Base-by-base conservation (phyloP, 2,888 invertebrate species). In the Palloptera scutellata region DNA sequence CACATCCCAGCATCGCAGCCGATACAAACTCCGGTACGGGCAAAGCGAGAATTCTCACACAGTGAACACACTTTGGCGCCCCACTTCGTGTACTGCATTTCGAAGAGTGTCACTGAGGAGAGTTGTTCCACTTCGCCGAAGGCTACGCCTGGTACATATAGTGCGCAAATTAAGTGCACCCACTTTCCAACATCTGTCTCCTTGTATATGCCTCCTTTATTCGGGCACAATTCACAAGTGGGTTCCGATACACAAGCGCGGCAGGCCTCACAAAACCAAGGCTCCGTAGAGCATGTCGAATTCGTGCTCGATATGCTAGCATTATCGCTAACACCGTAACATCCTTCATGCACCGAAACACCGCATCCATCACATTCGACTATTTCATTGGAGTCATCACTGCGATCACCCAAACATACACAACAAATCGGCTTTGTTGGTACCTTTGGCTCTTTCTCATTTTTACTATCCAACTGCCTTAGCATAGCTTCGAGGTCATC, bases 241-340 rank as follows among this genome's bases (percentile, higher is more conserved):
- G 97, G 97, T 82, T 93, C 92, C 13, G 88, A 89, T 13, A 94
- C 91, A 0, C 95, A 96, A 19, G 96, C 96, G 77, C 94, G 92
- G 81, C 99, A 99, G 6, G 98, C 95, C 84, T 99, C 98, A 87
- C 99, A 99, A 85, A 99, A 99, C 99, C 99, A 99, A 0, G 98
- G 98, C 73, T 98, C 98, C 0, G 97, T 98, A 41, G 97, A 96
- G 64, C 96, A 95, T 0, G 96, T 92, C 13, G 97, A 97, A 72
- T 94, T 94, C 40, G 96, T 95, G 80, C 97, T 97, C 6, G 95
- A 94, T 71, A 95, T 90, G 85, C 95, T 96, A 52, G 92, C 92
- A 55, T 92, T 91, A 82, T 98, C 97, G 55, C 94, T 94, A 51
- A 97, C 93, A 8, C 97, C 97, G 85, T 98, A 97, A 81, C 97